phyloP scores from a whole-genome alignment of 2,888 invertebrate genomes.

The Folsomia candida region DNA sequence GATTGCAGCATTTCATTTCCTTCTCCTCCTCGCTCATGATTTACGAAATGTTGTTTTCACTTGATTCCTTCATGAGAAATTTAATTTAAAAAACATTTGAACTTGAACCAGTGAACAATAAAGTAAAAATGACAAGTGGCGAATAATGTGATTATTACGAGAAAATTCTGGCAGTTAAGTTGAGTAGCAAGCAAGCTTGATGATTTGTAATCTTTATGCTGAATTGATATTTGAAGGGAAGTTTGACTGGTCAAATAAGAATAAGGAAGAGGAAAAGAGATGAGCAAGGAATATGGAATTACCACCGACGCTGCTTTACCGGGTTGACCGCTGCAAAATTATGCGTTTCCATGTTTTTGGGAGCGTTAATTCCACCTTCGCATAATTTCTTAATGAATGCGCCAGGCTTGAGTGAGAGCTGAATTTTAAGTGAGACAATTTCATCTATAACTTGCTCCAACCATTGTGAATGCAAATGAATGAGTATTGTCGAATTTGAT shows the following conservation, averaged over 20 bases:
- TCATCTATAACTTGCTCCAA: background rate
- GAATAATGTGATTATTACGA: conserved; percentile 8
- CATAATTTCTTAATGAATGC: conserved; percentile 21
- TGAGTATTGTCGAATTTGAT: background rate
- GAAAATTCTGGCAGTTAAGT: background rate
- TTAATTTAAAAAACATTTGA: background rate
- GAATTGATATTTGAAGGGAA: too few relatives aligned
- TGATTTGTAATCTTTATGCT: too few relatives aligned
- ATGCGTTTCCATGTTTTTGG: background rate
- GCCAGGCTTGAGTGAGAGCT: background rate
- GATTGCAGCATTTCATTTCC: background rate
- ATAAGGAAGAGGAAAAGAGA: background rate
- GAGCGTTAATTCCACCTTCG: background rate
- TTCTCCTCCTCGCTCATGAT: too few relatives aligned
- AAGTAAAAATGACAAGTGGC: conserved; percentile 9
- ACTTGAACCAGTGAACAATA: background rate
- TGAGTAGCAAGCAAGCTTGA: background rate
- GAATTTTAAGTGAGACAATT: conserved; percentile 12
- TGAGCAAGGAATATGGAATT: background rate
- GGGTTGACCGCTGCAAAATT: background rate
- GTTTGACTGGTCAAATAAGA: too few relatives aligned
- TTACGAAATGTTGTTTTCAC: too few relatives aligned
- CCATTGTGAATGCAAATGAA: background rate
- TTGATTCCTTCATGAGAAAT: too few relatives aligned
- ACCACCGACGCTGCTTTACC: too few relatives aligned